Base-by-base conservation (phyloP, 2,797 vertebrate genomes). In the Amblyraja radiata region DNA sequence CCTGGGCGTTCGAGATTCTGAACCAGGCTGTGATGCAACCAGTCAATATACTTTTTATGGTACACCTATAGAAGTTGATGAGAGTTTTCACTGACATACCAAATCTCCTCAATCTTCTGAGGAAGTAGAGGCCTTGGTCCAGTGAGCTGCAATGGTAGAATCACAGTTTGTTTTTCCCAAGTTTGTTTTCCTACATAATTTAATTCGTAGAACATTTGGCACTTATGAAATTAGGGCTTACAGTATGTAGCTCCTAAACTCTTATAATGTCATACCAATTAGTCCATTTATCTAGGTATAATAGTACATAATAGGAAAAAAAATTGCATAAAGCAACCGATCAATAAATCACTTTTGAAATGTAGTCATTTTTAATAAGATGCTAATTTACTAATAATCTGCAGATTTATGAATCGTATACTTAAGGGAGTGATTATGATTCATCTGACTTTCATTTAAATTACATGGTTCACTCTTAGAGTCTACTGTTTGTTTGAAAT, bases 261-360 rank as follows among this genome's bases (percentile, higher is more conserved):
- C 10, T 28, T 61, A 28, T 81, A 9, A 81, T 58, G 54, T 32
- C 83, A 61, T 32, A 2, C 61, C 11, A 86, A 86, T 63, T 58
- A 28, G 81, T 25, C 46, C 81, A 58, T 46, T 58, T 84, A 58
- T 28, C 54, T 86, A n/a, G 25, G 63, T 18, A n/a, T 63, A 16
- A 86, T 58, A 86, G 25, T n/a, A 63, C 25, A 6, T n/a, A 5
- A 63, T 54, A 61, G 58, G 58, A 63, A 84, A 63, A 25, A 28
- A 61, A 83, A 1, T 61, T 84, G 11, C 11, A 6, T 61, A n/a
- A 28, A 63, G 10, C 25, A 84, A 46, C 54, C 14, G 58, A 84
- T 84, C 81, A 63, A n/a, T 84, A 84, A 58, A 84, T 84, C 61
- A 28, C 54, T 84, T 84, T 84, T 63, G 81, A 63, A 61, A 1